A percentile compares a stretch with the other conserved stretches of the same genome.
Conservation (phyloP, 2,113 vertebrate genomes). For the Petrocephalus microphthalmus region DNA sequence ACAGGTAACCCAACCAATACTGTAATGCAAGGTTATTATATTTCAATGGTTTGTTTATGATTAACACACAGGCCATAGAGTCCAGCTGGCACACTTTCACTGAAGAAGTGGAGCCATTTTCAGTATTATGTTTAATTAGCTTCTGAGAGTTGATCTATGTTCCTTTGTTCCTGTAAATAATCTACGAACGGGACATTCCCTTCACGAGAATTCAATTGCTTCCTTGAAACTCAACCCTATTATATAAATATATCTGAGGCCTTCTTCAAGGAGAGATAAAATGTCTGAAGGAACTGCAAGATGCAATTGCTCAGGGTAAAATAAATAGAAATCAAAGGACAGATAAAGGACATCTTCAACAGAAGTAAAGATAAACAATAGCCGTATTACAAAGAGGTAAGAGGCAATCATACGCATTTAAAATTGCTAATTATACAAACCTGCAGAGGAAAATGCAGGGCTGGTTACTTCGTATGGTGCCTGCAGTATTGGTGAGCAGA, state of each 20-base stretch:
- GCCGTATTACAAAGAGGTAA: neutral
- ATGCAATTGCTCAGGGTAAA: neutral
- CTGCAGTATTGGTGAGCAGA: neutral
- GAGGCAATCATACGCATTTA: neutral
- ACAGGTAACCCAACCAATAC: constrained; percentile 14
- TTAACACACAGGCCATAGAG: neutral
- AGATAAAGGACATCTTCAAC: neutral
- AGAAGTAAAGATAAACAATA: neutral
- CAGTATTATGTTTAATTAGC: constrained; percentile 1
- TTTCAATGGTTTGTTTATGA: constrained; percentile 7
- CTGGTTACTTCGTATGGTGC: neutral
- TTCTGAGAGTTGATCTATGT: neutral
- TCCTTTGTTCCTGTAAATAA: constrained; percentile 19
- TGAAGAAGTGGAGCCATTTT: neutral
- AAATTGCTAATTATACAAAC: neutral
- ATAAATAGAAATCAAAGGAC: neutral
- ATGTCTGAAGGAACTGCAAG: neutral
- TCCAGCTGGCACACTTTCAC: constrained; percentile 15
- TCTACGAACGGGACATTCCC: neutral
- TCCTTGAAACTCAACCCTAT: constrained; percentile 13
- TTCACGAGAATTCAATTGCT: neutral
- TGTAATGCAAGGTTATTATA: constrained; percentile 2
- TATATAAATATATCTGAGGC: constrained; percentile 16
- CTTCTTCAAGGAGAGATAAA: neutral
- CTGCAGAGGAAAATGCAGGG: neutral